Base-by-base conservation (phyloP, 2,113 vertebrate species). In the Corvus hawaiiensis region DNA sequence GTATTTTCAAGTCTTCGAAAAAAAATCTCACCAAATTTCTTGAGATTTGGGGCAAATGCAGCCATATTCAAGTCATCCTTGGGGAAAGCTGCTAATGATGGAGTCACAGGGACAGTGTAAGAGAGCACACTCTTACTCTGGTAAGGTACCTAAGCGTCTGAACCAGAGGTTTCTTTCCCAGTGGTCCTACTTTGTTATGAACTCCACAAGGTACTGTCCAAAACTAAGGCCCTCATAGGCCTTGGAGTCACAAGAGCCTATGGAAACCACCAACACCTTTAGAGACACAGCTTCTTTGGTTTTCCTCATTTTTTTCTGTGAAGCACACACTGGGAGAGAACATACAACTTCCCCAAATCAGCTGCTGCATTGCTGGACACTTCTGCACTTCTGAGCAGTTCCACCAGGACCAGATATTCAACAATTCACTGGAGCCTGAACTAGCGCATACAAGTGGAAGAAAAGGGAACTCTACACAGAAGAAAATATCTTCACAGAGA, bases 161-260 rank as follows among this genome's bases (percentile, higher is more conserved):
- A 90, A 51, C 5, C 18, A 63, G 35, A 66, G 27, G 14, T 43
- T 68, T 76, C 13, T 20, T 32, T 69, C 28, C 7, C 61, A 75
- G 69, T 3, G 82, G 46, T 21, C 15, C 16, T 27, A n/a, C 52
- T 82, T 63, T 67, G 30, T 76, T 68, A 63, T 5, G 8, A 82
- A 67, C 28, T 79, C 33, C 32, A 11, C 55, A 28, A 37, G 10
- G 8, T 68, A 44, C 14, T 73, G 35, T 41, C 37, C 37, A 58
- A 58, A 16, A 56, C 20, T 49, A 56, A 88, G 22, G 12, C 11
- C 18, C 6, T 86, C 16, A 30, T 13, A 66, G 20, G 10, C 22
- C 13, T 84, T 39, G 66, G 37, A 63, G 16, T n/a, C 0, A 0
- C 48, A 90, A 49, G 17, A 81, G 28, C 19, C 5, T 49, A 17